Evolutionary conservation across 2,113 vertebrate species (phyloP).

Genomic region (Ochotona curzoniae): DNA sequence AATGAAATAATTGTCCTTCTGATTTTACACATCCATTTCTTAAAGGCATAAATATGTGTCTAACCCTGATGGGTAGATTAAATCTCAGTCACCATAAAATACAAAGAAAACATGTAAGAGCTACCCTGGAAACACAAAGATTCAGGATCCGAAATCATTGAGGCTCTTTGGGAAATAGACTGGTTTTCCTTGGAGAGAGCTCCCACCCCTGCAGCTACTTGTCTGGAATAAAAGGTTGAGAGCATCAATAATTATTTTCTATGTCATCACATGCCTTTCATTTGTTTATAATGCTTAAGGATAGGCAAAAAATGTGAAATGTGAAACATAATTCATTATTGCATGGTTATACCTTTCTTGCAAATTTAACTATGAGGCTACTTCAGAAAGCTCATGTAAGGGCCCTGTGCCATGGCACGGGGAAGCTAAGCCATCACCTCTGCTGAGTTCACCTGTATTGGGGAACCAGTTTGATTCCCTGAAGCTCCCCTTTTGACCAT

Average conservation of each 20-base stretch:
- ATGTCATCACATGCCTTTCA: background rate
- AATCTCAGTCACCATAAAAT: background rate
- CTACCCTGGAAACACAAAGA: background rate
- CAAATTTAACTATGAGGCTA: background rate
- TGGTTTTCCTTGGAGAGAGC: background rate
- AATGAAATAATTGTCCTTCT: background rate
- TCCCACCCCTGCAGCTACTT: background rate
- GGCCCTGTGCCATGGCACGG: no score
- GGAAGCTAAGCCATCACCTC: no score
- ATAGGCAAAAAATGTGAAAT: background rate
- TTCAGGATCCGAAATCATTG: rapidly evolving
- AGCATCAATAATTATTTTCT: background rate
- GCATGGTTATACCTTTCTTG: background rate
- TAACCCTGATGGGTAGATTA: background rate
- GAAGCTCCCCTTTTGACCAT: no score
- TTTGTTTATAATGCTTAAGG: constrained; percentile 7
- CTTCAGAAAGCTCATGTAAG: no score
- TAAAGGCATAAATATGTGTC: background rate
- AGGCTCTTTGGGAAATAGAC: background rate
- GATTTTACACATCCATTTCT: background rate
- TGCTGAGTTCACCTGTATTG: no score
- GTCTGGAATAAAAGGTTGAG: background rate
- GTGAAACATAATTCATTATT: background rate
- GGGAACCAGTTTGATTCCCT: no score
- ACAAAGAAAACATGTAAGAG: background rate